Evolutionary conservation across 2,888 invertebrate genomes (phyloP).

Genomic region (Netelia fuscicornis): DNA sequence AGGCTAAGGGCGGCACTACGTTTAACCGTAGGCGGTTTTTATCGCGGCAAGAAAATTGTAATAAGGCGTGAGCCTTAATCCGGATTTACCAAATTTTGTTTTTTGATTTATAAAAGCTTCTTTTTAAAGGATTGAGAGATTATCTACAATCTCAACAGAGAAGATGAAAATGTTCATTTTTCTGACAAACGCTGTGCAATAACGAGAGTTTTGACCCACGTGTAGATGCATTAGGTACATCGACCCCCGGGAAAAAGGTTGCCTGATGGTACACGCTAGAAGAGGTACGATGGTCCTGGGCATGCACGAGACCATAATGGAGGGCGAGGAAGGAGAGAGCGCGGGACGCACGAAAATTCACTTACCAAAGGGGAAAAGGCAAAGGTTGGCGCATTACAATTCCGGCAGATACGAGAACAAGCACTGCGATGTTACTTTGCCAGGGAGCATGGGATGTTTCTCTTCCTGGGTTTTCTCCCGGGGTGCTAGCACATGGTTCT

Average conservation of each 20-base stretch:
- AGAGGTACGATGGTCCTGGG: conserved; percentile 7
- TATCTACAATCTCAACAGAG: too few relatives aligned
- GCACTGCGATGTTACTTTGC: conserved; percentile 16
- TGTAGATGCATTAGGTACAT: not conserved
- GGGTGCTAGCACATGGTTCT: conserved; percentile 13
- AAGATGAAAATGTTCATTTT: too few relatives aligned
- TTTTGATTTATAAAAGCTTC: too few relatives aligned
- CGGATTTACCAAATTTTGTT: not conserved
- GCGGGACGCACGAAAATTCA: conserved; percentile 74
- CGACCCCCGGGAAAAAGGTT: not conserved
- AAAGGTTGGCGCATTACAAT: conserved; percentile 40
- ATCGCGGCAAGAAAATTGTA: too few relatives aligned
- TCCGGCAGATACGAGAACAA: not conserved
- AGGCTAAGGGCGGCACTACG: too few relatives aligned
- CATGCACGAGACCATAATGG: conserved; percentile 27
- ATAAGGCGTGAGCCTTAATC: not conserved
- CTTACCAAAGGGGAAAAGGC: conserved; percentile 70
- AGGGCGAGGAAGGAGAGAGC: conserved; percentile 35
- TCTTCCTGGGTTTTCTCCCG: conserved; percentile 40
- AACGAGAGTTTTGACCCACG: not conserved
- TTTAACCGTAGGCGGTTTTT: too few relatives aligned
- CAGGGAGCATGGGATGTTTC: conserved; percentile 37
- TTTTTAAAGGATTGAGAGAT: too few relatives aligned
- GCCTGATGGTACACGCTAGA: conserved; percentile 1
- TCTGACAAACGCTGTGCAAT: not conserved